Evolutionary conservation across 2,888 invertebrate genomes (phyloP).

Genomic region (Empis livida): DNA sequence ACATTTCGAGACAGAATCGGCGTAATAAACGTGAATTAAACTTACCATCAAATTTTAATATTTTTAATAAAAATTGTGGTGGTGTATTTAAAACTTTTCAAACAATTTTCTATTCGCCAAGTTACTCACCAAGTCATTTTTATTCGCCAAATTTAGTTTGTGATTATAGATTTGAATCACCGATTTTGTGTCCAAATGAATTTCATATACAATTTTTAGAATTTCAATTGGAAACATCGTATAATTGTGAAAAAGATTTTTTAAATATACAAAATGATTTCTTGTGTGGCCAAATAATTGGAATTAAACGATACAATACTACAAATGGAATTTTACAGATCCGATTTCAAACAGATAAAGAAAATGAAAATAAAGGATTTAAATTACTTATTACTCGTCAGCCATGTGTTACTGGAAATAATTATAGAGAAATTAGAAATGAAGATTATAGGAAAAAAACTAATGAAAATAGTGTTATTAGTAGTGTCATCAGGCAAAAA

Average conservation of each 20-base stretch:
- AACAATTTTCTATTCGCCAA: constrained; percentile 39
- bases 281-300: constrained; percentile 40
- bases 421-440: background rate
- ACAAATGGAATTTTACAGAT: constrained; percentile 37
- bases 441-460: background rate
- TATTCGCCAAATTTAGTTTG: constrained; percentile 37
- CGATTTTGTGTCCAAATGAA: constrained; percentile 37
- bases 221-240: constrained; percentile 38
- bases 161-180: constrained; percentile 39
- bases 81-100: constrained; percentile 38
- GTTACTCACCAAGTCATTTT: constrained; percentile 37
- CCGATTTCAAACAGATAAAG: constrained; percentile 36
- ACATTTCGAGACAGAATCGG: too few species aligned
- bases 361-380: constrained; percentile 35
- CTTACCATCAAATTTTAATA: background rate
- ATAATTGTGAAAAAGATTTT: constrained; percentile 39
- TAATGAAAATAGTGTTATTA: background rate
- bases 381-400: constrained; percentile 40
- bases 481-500: too few species aligned
- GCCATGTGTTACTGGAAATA: constrained; percentile 26
- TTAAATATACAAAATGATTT: constrained; percentile 37
- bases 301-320: constrained; percentile 37
- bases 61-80: constrained; percentile 19
- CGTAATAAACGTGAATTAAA: background rate
- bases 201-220: constrained; percentile 44